A percentile compares a stretch with the other conserved stretches of the same genome.
phyloP scores from a whole-genome alignment of 1,140 invertebrate genomes.

The Hormaphis cornu region DNA sequence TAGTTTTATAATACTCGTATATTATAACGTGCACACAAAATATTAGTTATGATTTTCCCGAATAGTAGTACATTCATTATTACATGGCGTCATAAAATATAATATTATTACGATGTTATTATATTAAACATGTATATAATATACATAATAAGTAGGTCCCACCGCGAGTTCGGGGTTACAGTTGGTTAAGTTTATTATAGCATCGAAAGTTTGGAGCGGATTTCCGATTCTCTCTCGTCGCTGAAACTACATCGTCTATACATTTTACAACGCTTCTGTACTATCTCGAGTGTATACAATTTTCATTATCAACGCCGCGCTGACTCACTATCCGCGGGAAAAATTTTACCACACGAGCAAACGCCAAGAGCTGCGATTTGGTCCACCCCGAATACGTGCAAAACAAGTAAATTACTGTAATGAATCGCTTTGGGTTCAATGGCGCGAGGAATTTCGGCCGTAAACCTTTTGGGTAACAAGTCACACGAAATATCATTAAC shows the following conservation, averaged over 20 bases:
- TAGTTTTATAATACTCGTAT: too few relatives aligned
- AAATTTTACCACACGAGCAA: too few relatives aligned
- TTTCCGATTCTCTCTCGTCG: slow-evolving; percentile 13
- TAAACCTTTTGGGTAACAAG: not conserved
- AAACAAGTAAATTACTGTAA: not conserved
- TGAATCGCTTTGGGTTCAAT: too few relatives aligned
- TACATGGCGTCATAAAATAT: too few relatives aligned
- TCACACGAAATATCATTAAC: slow-evolving; percentile 14
- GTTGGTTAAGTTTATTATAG: slow-evolving; percentile 22
- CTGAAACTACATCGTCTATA: not conserved
- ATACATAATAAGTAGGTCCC: not conserved
- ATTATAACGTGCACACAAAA: too few relatives aligned
- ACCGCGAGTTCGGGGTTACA: not conserved
- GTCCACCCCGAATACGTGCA: not conserved
- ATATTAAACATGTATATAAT: not conserved
- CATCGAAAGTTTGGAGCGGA: slow-evolving; percentile 11
- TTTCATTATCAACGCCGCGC: slow-evolving; percentile 1
- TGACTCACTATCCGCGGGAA: too few relatives aligned
- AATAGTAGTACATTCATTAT: too few relatives aligned
- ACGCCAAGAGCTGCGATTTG: too few relatives aligned
- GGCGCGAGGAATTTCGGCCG: not conserved
- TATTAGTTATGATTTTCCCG: too few relatives aligned
- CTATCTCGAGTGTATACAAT: slow-evolving; percentile 12
- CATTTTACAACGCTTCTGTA: not conserved
- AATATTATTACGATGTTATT: too few relatives aligned